These are phyloP conservation scores for Abrostola tripartita DNA, from an alignment of 2,888 invertebrate species.

Conservation along the genomic window DNA sequence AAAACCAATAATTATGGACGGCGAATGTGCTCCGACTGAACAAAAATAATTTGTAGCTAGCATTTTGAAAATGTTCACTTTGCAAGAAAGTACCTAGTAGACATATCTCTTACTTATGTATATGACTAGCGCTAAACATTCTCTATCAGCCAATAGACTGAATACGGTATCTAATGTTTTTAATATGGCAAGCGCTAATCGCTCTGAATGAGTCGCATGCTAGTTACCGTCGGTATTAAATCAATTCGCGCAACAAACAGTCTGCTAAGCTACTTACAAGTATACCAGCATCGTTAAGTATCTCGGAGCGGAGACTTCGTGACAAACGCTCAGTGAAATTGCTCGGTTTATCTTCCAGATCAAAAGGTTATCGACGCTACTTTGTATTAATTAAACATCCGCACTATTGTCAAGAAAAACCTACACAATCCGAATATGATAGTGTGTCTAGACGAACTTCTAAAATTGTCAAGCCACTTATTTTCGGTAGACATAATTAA, in stretches of 20 bases:
- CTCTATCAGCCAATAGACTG: no score
- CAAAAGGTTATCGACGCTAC: conserved; percentile 61
- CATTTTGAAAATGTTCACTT: conserved; percentile 45
- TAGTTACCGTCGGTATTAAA: conserved; percentile 18
- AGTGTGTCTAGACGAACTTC: conserved; percentile 21
- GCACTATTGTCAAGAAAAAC: conserved; percentile 41
- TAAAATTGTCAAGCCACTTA: conserved; percentile 25
- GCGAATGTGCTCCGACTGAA: conserved; percentile 25
- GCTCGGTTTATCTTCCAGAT: conserved; percentile 54
- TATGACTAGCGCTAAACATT: no score
- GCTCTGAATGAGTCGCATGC: not conserved
- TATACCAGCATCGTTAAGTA: conserved; percentile 45
- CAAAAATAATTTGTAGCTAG: conserved; percentile 42
- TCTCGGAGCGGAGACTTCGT: conserved; percentile 41
- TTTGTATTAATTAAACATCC: conserved; percentile 51
- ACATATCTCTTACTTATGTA: conserved; percentile 28
- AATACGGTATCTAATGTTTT: no score
- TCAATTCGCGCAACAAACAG: conserved; percentile 30
- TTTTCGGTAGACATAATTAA: conserved; percentile 23
- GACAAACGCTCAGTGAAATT: conserved; percentile 58
- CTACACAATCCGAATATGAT: conserved; percentile 31
- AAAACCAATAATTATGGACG: conserved; percentile 47
- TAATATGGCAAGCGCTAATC: no score
- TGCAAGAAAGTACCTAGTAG: conserved; percentile 52
- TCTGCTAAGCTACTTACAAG: conserved; percentile 36